These are phyloP conservation scores for Venusia cambrica DNA, from an alignment of 2,888 invertebrate genomes.

Conservation along the genomic window DNA sequence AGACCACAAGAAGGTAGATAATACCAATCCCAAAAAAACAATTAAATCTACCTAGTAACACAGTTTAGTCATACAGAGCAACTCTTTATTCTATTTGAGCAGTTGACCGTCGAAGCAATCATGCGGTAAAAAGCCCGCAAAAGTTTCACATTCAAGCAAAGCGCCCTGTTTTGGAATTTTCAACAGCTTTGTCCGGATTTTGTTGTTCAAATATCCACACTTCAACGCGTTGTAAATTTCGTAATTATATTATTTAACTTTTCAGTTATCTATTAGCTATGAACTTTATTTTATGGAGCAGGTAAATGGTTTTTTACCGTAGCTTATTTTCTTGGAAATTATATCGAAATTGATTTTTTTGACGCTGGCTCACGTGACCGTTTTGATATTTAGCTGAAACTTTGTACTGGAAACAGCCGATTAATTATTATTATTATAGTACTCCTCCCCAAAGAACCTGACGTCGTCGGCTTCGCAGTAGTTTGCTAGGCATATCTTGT, in stretches of 20 bases:
- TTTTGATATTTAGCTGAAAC: too few relatives aligned
- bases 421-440: too few relatives aligned
- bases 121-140: slow-evolving; percentile 34
- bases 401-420: too few relatives aligned
- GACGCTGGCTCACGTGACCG: too few relatives aligned
- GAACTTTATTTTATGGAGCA: slow-evolving; percentile 14
- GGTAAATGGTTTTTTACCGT: slow-evolving; percentile 11
- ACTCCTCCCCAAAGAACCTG: too few relatives aligned
- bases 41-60: too few relatives aligned
- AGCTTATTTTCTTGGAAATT: slow-evolving; percentile 2
- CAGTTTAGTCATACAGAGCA: too few relatives aligned
- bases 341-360: too few relatives aligned
- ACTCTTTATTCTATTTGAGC: slow-evolving; percentile 15
- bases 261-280: slow-evolving; percentile 17
- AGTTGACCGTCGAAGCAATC: slow-evolving; percentile 31
- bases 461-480: too few relatives aligned
- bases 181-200: slow-evolving; percentile 26
- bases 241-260: slow-evolving; percentile 20
- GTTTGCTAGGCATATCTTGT: too few relatives aligned
- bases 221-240: slow-evolving; percentile 19
- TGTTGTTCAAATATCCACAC: slow-evolving; percentile 27
- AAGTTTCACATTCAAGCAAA: slow-evolving; percentile 30
- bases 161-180: slow-evolving; percentile 21
- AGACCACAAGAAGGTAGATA: too few relatives aligned
- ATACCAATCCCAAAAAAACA: too few relatives aligned